Evolutionary conservation across 2,113 vertebrate species (phyloP), one percentile per base, ranked within the genome.

Genomic region (Arothron firmamentum): DNA sequence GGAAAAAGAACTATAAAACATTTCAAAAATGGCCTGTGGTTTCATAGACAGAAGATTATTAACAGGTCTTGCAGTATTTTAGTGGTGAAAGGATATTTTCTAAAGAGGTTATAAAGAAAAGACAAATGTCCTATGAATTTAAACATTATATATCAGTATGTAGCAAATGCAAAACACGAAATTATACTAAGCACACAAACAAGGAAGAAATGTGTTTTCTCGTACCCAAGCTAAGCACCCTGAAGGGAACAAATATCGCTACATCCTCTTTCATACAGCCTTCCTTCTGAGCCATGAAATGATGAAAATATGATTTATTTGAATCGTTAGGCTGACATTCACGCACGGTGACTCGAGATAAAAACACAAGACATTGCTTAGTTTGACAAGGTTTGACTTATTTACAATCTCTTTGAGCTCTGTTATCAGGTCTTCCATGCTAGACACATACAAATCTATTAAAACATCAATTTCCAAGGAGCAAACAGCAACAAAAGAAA

Each of bases 361-460:
- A 47, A 47, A 50, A 38, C 28, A 41, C 16, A 28, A 49, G n/a
- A 61, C 16, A 1, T 17, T 42, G 4, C 49, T 46, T 25, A 41
- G 12, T 34, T 18, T 58, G 38, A 61, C 48, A 48, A 12, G 11
- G 49, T 50, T 50, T 56, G n/a, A 57, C 63, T 59, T 46, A 20
- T 19, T 38, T 2, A 16, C 15, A 9, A 62, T 54, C 18, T 56
- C 14, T 72, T 61, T 43, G 14, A 51, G 20, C 41, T 16, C 17
- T 20, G n/a, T 31, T 23, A 56, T 3, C 8, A 14, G 43, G n/a
- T 53, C 9, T 14, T 59, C 23, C 31, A 38, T 50, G 43, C 45
- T 21, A 21, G 1, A 15, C 23, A 42, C 34, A 49, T 8, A 23
- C 9, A 48, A 31, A 62, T 51, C 20, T 59, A 65, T 56, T 41